Evolutionary conservation across 2,797 vertebrate genomes (phyloP), one percentile per base, ranked within the genome.

Genomic region (Sebastes diaconus): DNA sequence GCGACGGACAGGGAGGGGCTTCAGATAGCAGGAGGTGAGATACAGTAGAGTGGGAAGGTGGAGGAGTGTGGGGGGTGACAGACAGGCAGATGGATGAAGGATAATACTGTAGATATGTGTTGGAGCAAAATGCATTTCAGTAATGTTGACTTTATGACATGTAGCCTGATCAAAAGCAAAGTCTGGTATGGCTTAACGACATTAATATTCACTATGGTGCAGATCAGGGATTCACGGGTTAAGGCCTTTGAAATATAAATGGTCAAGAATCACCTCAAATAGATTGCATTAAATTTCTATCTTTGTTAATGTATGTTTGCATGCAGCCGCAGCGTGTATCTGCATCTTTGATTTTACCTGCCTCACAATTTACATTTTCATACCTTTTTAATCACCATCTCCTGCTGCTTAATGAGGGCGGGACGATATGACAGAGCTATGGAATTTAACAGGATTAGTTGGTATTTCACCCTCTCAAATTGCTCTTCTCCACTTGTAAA

Each of bases 71-170:
- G 81, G 80, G 81, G 84, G 85, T 81, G 92, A 86, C 85, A 91
- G 89, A 90, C 77, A 36, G 88, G 54, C 91, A 94, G 92, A 95
- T 94, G 93, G 92, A 87, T 79, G 83, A 73, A 80, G 84, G 92
- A 93, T 94, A 90, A 94, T 91, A 84, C 82, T 80, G 64, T 68
- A 76, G 86, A 90, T 88, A 87, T 87, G 81, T 79, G 81, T 79
- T 1, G 69, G 70, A 68, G 83, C 24, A 73, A 90, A 90, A 87
- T 79, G 84, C 78, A 82, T 90, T 88, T 91, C 80, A 89, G 85
- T 87, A 81, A 90, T 83, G 87, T 89, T 85, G 84, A 92, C 87
- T 93, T 90, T 68, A 22, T 90, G 89, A 88, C 75, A 84, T 59
- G 46, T 67, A 88, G 83, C 75, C 73, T 66, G 84, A 86, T 91